phyloP scores from a whole-genome alignment of 2,888 invertebrate species.

The Eupithecia tripunctaria region DNA sequence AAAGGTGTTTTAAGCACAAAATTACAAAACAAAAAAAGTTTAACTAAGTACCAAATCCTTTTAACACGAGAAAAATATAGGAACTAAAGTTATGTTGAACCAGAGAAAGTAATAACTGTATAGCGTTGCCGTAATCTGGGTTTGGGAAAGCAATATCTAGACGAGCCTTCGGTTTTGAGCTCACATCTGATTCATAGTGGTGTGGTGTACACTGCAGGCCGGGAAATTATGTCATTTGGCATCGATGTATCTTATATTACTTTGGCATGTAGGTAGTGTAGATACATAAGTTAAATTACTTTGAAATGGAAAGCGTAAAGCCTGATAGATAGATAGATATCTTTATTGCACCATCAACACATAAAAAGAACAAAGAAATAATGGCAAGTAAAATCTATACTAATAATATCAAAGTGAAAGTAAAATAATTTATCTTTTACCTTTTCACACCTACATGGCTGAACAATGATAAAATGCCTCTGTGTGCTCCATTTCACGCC shows the following conservation, averaged over 20 bases:
- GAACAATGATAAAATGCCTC: background rate
- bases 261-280: no score
- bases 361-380: no score
- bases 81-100: background rate
- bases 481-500: slow-evolving; percentile 8
- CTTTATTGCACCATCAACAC: no score
- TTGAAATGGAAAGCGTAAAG: background rate
- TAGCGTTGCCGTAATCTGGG: slow-evolving; percentile 10
- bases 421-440: no score
- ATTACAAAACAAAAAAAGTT: no score
- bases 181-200: slow-evolving; percentile 19
- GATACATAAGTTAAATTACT: no score
- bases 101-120: slow-evolving; percentile 7
- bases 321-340: no score
- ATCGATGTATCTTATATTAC: background rate
- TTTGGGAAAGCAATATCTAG: slow-evolving; percentile 26
- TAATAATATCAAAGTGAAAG: no score
- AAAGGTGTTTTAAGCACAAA: no score
- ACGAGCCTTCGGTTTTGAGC: slow-evolving; percentile 38
- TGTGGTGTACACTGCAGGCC: slow-evolving; percentile 24
- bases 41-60: background rate
- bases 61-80: background rate
- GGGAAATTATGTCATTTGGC: background rate
- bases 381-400: background rate
- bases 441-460: no score